phyloP scores from a whole-genome alignment of 53 echinoderm and acorn worm genomes.

The Crossaster papposus region DNA sequence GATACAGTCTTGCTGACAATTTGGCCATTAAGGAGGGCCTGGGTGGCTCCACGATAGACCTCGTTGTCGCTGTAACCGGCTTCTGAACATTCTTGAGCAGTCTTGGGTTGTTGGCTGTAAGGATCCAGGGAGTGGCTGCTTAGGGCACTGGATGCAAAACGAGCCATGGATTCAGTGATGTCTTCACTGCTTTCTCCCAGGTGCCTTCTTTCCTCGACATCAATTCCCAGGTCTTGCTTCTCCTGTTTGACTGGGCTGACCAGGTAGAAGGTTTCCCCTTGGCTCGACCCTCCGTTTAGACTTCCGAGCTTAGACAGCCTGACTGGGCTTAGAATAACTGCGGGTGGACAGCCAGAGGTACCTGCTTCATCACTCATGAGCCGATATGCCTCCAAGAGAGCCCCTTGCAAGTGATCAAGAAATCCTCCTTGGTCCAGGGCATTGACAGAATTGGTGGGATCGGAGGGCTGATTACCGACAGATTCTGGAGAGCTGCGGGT shows the following conservation, averaged over 20 bases:
- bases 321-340: conserved; percentile 33
- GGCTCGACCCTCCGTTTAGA: background rate
- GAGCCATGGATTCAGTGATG: conserved; percentile 44
- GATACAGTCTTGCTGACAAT: background rate
- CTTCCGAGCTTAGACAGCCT: background rate
- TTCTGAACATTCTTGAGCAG: background rate
- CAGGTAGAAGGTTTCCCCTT: background rate
- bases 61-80: background rate
- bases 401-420: conserved; percentile 26
- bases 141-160: conserved; percentile 43
- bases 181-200: background rate
- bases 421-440: background rate
- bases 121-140: background rate
- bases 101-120: background rate
- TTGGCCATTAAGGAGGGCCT: conserved; percentile 40
- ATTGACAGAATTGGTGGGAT: background rate
- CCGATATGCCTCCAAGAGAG: background rate
- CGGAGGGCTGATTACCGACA: background rate
- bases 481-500: conserved; percentile 32
- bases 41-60: conserved; percentile 13
- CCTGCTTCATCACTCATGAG: background rate
- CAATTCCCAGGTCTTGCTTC: background rate
- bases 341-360: background rate
- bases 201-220: background rate
- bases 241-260: conserved; percentile 37